These are phyloP conservation scores for Malacosoma neustria DNA, from an alignment of 2,888 invertebrate species.

Conservation along the genomic window DNA sequence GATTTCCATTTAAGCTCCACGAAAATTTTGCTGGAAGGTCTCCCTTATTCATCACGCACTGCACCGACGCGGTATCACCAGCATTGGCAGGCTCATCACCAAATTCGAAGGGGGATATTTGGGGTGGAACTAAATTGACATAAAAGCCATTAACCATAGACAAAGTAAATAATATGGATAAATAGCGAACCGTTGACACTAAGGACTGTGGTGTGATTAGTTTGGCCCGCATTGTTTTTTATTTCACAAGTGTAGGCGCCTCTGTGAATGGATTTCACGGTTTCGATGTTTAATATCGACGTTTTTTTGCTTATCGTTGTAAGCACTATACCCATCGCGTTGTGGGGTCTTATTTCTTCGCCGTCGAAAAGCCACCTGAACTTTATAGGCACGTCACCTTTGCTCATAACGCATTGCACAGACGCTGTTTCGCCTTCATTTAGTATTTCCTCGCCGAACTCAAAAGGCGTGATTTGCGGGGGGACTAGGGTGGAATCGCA, in stretches of 20 bases:
- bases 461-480: conserved; percentile 84
- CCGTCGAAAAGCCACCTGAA: conserved; percentile 83
- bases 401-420: conserved; percentile 82
- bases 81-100: conserved; percentile 82
- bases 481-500: conserved; percentile 66
- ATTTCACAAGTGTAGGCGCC: conserved; percentile 80
- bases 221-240: conserved; percentile 76
- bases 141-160: conserved; percentile 30
- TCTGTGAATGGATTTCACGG: conserved; percentile 75
- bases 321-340: conserved; percentile 73
- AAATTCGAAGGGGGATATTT: conserved; percentile 80
- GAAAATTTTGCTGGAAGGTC: conserved; percentile 85
- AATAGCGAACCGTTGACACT: conserved; percentile 75
- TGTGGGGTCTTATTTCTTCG: conserved; percentile 60
- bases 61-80: conserved; percentile 83
- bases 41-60: conserved; percentile 84
- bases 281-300: conserved; percentile 78
- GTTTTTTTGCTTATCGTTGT: conserved; percentile 77
- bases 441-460: conserved; percentile 82
- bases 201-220: conserved; percentile 74
- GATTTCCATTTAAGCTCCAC: conserved; percentile 78
- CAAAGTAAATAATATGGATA: conserved; percentile 23
- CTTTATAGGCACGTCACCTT: conserved; percentile 86
- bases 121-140: conserved; percentile 76
- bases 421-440: conserved; percentile 84